These are phyloP conservation scores for Trichopria drosophilae DNA, from an alignment of 2,888 invertebrate genomes.

Conservation along the genomic window DNA sequence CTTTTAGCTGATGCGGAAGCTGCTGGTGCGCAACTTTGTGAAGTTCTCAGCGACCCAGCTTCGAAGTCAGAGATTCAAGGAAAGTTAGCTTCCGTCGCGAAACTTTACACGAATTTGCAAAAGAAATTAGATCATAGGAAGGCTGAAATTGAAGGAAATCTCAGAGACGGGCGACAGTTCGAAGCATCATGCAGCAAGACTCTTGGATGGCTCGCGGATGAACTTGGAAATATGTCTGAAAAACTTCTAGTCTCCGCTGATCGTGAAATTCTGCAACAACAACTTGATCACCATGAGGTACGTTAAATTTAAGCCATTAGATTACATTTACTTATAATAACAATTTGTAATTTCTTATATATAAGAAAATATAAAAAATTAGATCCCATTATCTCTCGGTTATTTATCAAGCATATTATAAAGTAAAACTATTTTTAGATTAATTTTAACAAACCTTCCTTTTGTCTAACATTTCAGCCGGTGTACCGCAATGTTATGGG, in stretches of 20 bases:
- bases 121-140: constrained; percentile 87
- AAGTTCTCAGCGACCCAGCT: constrained; percentile 86
- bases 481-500: constrained; percentile 86
- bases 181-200: constrained; percentile 86
- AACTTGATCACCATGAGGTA: constrained; percentile 82
- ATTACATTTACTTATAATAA: too few species aligned
- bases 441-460: too few species aligned
- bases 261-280: constrained; percentile 77
- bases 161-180: constrained; percentile 87
- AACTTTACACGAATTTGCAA: constrained; percentile 85
- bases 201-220: constrained; percentile 85
- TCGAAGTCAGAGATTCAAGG: constrained; percentile 88
- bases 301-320: constrained; percentile 8
- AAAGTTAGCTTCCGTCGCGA: constrained; percentile 82
- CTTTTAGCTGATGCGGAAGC: constrained; percentile 84
- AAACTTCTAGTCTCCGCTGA: constrained; percentile 86
- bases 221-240: constrained; percentile 75
- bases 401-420: too few species aligned
- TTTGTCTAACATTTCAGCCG: constrained; percentile 60
- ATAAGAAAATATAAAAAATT: too few species aligned
- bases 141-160: constrained; percentile 85
- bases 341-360: too few species aligned
- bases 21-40: constrained; percentile 85
- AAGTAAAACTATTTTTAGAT: too few species aligned
- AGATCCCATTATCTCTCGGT: too few species aligned